phyloP scores from a whole-genome alignment of 2,888 invertebrate genomes.

The Diaperis boleti region DNA sequence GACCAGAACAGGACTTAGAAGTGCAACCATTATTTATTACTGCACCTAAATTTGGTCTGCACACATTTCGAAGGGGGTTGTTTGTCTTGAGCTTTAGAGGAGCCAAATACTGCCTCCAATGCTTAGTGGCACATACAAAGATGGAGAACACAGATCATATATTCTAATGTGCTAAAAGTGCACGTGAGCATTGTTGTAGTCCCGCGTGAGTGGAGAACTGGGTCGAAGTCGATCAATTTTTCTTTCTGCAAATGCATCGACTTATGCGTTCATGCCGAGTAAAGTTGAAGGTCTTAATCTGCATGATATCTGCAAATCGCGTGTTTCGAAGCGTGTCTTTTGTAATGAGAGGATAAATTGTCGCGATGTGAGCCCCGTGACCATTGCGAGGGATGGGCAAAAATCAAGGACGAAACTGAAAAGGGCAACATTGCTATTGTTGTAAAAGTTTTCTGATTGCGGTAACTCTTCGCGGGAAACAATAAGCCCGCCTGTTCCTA shows the following conservation, averaged over 20 bases:
- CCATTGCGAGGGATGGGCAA: conserved; percentile 28
- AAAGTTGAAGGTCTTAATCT: conserved; percentile 38
- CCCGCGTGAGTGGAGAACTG: conserved; percentile 38
- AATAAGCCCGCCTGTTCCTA: background rate
- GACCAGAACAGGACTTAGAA: too few species aligned
- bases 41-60: too few species aligned
- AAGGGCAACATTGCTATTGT: conserved; percentile 12
- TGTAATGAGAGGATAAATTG: conserved; percentile 38
- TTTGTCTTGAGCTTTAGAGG: too few species aligned
- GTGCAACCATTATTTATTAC: too few species aligned
- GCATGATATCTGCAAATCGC: conserved; percentile 35
- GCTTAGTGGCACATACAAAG: too few species aligned
- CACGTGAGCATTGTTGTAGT: conserved; percentile 35
- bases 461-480: background rate
- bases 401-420: conserved; percentile 22
- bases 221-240: conserved; percentile 38
- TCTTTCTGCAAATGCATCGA: conserved; percentile 21
- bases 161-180: conserved; percentile 32
- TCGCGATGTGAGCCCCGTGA: conserved; percentile 47
- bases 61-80: too few species aligned
- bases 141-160: too few species aligned
- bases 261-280: conserved; percentile 24
- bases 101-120: too few species aligned
- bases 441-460: conserved; percentile 1
- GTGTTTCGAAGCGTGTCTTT: conserved; percentile 35